Evolutionary conservation across 2,797 vertebrate species (phyloP).

Genomic region (Lepus townsendii): DNA sequence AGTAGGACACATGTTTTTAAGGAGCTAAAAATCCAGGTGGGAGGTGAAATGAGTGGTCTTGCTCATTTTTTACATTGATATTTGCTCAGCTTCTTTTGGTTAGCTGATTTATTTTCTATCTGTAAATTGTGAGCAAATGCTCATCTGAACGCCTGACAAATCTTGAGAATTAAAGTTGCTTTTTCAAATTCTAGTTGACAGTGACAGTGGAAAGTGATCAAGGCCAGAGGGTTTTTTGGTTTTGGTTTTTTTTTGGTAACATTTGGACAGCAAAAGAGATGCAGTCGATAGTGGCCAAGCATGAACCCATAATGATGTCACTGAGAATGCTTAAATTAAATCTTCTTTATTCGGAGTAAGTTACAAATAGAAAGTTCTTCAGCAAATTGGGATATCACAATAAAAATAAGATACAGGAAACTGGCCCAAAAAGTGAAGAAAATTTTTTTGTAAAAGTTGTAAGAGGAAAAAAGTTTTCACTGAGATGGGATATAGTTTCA

Average conservation of each 20-base stretch:
- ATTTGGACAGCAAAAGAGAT: conserved; percentile 50
- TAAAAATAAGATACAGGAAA: conserved; percentile 52
- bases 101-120: conserved; percentile 47
- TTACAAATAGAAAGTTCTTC: conserved; percentile 69
- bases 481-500: conserved; percentile 35
- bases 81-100: neutral
- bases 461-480: conserved; percentile 42
- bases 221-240: neutral
- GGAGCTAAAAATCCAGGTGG: neutral
- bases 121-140: conserved; percentile 3
- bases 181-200: conserved; percentile 61
- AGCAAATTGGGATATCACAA: conserved; percentile 50
- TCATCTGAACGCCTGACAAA: conserved; percentile 18
- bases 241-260: neutral
- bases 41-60: neutral
- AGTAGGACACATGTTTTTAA: conserved; percentile 17
- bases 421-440: conserved; percentile 11
- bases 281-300: neutral
- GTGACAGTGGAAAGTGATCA: conserved; percentile 25
- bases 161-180: conserved; percentile 68
- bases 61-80: conserved; percentile 42
- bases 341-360: conserved; percentile 58
- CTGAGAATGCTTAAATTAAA: conserved; percentile 36
- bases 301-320: conserved; percentile 43
- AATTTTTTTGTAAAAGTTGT: neutral